Evolutionary conservation across 2,113 vertebrate genomes (phyloP).

Genomic region (Nothoprocta perdicaria): DNA sequence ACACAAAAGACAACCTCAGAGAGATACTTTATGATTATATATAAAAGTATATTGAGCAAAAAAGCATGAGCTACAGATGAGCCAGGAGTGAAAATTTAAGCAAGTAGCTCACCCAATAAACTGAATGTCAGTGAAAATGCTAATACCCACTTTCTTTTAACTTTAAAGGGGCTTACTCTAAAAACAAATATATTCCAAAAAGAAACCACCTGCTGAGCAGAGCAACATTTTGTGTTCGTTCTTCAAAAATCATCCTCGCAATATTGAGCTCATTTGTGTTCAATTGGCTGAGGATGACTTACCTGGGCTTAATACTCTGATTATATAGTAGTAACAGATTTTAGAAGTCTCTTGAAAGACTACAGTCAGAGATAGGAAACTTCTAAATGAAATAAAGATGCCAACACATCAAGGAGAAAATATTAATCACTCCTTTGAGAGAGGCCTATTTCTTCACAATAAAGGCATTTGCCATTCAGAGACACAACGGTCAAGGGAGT

Average conservation of each 20-base stretch:
- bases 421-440: neutral
- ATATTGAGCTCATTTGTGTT: neutral
- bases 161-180: neutral
- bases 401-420: neutral
- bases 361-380: neutral
- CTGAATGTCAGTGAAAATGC: neutral
- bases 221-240: neutral
- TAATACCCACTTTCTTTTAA: neutral
- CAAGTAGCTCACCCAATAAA: neutral
- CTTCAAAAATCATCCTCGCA: neutral
- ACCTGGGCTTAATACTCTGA: neutral
- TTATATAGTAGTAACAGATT: neutral
- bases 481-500: neutral
- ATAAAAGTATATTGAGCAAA: too few species aligned
- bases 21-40: neutral
- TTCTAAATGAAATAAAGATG: neutral
- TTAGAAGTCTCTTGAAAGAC: neutral
- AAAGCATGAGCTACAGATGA: neutral
- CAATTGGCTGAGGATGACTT: neutral
- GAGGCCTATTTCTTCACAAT: neutral
- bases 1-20: neutral
- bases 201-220: neutral
- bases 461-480: neutral
- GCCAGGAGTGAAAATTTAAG: neutral
- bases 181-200: neutral